Percentiles rank a stretch among this genome's conserved stretches.
phyloP scores from a whole-genome alignment of 2,113 vertebrate genomes.

The Salvelinus fontinalis region DNA sequence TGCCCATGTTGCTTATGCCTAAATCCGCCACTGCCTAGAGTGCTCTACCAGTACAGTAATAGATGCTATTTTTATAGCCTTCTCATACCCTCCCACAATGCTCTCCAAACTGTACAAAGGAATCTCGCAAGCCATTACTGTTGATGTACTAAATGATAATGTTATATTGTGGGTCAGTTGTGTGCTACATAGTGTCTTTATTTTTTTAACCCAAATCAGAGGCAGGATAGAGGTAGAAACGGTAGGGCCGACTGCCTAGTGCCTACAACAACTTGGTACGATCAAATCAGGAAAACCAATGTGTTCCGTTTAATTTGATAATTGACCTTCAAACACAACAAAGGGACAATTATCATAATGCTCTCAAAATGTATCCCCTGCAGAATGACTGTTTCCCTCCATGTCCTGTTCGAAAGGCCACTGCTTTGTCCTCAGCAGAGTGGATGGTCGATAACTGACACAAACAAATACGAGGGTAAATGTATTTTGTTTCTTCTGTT shows the following conservation, averaged over 20 bases:
- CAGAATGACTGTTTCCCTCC: background rate
- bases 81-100: background rate
- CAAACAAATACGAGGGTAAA: background rate
- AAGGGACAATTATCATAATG: background rate
- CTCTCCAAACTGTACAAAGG: background rate
- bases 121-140: background rate
- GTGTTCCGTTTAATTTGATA: background rate
- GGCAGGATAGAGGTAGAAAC: background rate
- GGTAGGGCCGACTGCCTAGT: background rate
- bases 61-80: constrained; percentile 3
- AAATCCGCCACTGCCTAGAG: too few relatives aligned
- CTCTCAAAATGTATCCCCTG: background rate
- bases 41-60: background rate
- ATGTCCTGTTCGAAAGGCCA: background rate
- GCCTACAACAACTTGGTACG: background rate
- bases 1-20: too few relatives aligned
- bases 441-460: background rate
- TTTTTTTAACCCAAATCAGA: constrained; percentile 8
- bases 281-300: background rate
- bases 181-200: background rate
- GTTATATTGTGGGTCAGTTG: constrained; percentile 23
- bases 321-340: background rate
- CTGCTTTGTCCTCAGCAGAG: background rate
- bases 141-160: background rate
- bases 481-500: background rate